A percentile compares a stretch with the other conserved stretches of the same genome.
phyloP scores from a whole-genome alignment of 2,113 vertebrate genomes.

The Bagarius yarrelli region DNA sequence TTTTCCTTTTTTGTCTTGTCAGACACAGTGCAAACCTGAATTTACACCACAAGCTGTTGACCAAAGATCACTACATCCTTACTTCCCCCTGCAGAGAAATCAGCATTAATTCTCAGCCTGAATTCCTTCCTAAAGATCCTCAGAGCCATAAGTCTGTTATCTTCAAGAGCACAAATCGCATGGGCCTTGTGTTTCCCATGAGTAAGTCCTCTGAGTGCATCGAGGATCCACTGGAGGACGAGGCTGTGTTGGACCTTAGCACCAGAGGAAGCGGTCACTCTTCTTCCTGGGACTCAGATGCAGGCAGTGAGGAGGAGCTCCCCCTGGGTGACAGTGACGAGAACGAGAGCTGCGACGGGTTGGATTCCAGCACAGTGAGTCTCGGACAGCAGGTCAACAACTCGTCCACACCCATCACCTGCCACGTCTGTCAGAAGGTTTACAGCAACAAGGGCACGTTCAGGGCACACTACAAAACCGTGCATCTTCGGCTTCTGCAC shows the following conservation, averaged over 20 bases:
- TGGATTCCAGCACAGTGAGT: constrained; percentile 64
- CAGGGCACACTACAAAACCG: constrained; percentile 95
- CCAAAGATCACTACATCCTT: constrained; percentile 82
- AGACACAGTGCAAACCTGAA: constrained; percentile 93
- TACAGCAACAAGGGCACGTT: constrained; percentile 97
- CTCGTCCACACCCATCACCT: constrained; percentile 84
- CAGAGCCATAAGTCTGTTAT: constrained; percentile 84
- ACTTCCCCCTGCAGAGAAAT: constrained; percentile 76
- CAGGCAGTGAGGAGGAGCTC: constrained; percentile 82
- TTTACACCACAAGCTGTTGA: constrained; percentile 91
- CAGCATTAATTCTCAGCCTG: constrained; percentile 74
- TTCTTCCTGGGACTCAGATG: constrained; percentile 91
- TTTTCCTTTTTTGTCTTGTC: constrained; percentile 1
- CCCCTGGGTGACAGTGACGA: constrained; percentile 86
- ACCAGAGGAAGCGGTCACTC: constrained; percentile 79
- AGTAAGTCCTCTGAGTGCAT: constrained; percentile 72
- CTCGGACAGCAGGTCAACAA: constrained; percentile 66
- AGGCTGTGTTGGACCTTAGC: constrained; percentile 87
- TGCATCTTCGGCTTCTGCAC: constrained; percentile 92
- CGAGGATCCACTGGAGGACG: constrained; percentile 72
- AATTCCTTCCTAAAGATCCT: constrained; percentile 72
- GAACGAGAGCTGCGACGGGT: constrained; percentile 83
- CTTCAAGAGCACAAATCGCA: constrained; percentile 84
- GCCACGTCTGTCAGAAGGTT: constrained; percentile 92
- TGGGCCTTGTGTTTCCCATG: constrained; percentile 86